Evolutionary conservation across 2,888 invertebrate genomes (phyloP), one percentile per base, ranked within the genome.

Genomic region (Aethes cnicana): DNA sequence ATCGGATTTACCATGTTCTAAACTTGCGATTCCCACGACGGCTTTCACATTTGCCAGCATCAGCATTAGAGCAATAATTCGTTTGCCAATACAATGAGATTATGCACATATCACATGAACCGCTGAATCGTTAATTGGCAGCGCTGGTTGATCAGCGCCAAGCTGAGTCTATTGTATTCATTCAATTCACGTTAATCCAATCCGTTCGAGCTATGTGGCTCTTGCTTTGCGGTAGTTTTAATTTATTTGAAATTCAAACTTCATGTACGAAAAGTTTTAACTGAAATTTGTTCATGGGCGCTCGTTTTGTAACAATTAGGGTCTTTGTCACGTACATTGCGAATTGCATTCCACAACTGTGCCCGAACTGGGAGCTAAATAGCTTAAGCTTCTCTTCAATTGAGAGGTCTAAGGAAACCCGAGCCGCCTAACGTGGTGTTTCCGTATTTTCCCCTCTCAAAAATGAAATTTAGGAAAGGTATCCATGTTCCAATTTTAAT

Each of bases 271-370:
- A 50, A 49, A 50, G 43, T 50, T 50, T 23, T 23, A 42, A 16
- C 26, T 11, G 23, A 43, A 36, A 43, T 43, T 43, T 50, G 41
- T 25, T 33, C 23, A 23, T 25, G 47, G 39, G 17, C 23, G 36
- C 36, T 43, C 43, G 30, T 50, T 50, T 36, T 23, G 21, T 50
- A 43, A 43, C 43, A 50, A 50, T 50, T 43, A 50, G 43, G 30
- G 50, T 17, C 33, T 43, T 43, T 28, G 36, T 50, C 50, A 43
- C 50, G 43, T 50, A 30, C 36, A 9, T 12, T 12, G 23, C 42
- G 35, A 26, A 49, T 42, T 42, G 49, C 49, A 49, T 14, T 35
- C 26, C 35, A 35, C 49, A 28, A 35, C 35, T 30, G 49, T 43
- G 16, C 37, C 26, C 8, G 11, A 8, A 9, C 21, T 35, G 42